A percentile compares a stretch with the other conserved stretches of the same genome.
Evolutionary conservation across 2,113 vertebrate species (phyloP).

Genomic region (Paramisgurnus dabryanus): DNA sequence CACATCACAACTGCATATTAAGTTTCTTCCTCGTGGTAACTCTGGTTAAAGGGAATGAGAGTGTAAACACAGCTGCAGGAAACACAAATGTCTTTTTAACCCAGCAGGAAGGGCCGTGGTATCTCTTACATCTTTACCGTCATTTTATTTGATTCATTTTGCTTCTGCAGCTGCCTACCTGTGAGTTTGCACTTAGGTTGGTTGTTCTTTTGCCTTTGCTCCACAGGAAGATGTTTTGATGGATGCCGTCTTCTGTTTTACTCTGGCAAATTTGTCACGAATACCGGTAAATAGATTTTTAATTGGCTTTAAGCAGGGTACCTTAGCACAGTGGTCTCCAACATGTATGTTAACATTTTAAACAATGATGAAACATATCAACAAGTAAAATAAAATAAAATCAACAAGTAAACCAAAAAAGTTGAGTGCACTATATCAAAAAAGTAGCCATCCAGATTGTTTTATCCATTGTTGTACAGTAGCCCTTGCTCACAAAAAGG

Average conservation of each 20-base stretch:
- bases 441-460: too few relatives aligned
- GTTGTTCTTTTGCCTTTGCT: conserved; percentile 1
- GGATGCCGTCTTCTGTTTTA: background rate
- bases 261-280: background rate
- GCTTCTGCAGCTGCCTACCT: background rate
- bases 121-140: background rate
- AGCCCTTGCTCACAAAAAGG: too few relatives aligned
- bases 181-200: background rate
- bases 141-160: background rate
- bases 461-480: too few relatives aligned
- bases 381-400: too few relatives aligned
- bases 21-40: background rate
- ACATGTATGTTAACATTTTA: too few relatives aligned
- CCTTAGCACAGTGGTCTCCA: too few relatives aligned
- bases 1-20: conserved; percentile 41
- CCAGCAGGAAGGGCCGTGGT: conserved; percentile 5
- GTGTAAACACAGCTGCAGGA: conserved; percentile 23
- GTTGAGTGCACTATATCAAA: too few relatives aligned
- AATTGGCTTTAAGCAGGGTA: background rate
- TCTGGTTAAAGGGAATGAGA: conserved; percentile 15
- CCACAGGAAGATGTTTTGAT: background rate
- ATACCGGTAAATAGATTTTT: background rate
- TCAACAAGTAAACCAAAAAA: too few relatives aligned
- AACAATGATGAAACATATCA: too few relatives aligned
- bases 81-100: conserved; percentile 7